Evolutionary conservation across 2,888 invertebrate genomes (phyloP).

Genomic region (Chloroclysta siterata): DNA sequence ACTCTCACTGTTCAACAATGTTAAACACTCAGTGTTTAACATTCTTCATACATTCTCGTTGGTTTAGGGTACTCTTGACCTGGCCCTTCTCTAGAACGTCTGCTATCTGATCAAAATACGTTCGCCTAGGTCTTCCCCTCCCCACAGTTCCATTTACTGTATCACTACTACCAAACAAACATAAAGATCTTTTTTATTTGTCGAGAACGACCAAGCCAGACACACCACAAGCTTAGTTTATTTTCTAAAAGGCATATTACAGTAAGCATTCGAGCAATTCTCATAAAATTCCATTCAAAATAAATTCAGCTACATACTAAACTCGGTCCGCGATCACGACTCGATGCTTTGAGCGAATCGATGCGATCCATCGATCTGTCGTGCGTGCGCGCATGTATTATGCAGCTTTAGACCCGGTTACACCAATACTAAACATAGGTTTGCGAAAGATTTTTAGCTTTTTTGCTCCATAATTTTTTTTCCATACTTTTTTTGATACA

Average conservation of each 20-base stretch:
- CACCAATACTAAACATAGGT: slow-evolving; percentile 33
- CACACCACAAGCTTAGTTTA: background rate
- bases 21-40: too few species aligned
- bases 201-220: background rate
- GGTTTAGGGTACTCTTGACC: too few species aligned
- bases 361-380: slow-evolving; percentile 79
- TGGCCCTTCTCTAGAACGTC: too few species aligned
- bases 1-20: too few species aligned
- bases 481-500: too few species aligned
- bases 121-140: too few species aligned
- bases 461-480: too few species aligned
- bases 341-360: slow-evolving; percentile 77
- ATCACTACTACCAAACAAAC: too few species aligned
- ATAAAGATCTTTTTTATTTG: background rate
- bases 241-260: slow-evolving; percentile 23
- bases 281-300: slow-evolving; percentile 28
- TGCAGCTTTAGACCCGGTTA: slow-evolving; percentile 57
- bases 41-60: too few species aligned
- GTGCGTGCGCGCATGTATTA: slow-evolving; percentile 78
- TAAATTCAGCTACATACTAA: slow-evolving; percentile 30
- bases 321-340: slow-evolving; percentile 74
- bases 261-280: slow-evolving; percentile 22
- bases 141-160: too few species aligned
- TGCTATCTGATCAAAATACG: too few species aligned
- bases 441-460: background rate